These are phyloP conservation scores for Tipula vernalis DNA, from an alignment of 2,888 invertebrate genomes.

Conservation along the genomic window DNA sequence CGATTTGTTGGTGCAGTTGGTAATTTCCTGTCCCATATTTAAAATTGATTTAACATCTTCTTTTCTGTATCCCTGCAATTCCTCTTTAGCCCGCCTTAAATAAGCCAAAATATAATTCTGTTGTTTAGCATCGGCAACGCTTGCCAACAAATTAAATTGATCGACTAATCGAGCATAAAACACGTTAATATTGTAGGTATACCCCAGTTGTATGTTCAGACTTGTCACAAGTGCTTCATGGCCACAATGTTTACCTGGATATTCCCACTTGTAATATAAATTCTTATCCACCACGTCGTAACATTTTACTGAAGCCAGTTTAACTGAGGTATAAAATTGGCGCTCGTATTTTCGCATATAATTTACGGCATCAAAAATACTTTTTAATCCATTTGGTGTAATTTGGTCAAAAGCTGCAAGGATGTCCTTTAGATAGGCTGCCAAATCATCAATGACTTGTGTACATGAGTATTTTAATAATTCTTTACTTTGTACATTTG, in stretches of 20 bases:
- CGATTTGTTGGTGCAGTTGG: neutral
- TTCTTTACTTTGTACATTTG: neutral
- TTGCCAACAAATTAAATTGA: neutral
- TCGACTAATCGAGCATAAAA: neutral
- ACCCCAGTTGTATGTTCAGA: neutral
- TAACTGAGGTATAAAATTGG: neutral
- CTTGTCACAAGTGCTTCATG: neutral
- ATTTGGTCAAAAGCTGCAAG: neutral
- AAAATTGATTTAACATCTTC: neutral
- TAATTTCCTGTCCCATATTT: neutral
- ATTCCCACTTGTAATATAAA: neutral
- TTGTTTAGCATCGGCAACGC: neutral
- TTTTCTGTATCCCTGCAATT: neutral
- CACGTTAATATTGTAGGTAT: neutral
- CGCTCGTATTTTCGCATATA: neutral
- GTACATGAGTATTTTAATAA: neutral
- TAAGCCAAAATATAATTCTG: neutral
- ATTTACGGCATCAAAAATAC: neutral
- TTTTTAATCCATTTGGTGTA: neutral
- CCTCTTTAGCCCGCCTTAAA: neutral
- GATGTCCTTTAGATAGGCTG: neutral
- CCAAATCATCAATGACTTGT: neutral
- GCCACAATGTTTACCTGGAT: neutral
- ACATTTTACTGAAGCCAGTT: neutral
- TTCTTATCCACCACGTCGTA: neutral